Evolutionary conservation across 2,888 invertebrate species (phyloP).

Genomic region (Celastrina argiolus): DNA sequence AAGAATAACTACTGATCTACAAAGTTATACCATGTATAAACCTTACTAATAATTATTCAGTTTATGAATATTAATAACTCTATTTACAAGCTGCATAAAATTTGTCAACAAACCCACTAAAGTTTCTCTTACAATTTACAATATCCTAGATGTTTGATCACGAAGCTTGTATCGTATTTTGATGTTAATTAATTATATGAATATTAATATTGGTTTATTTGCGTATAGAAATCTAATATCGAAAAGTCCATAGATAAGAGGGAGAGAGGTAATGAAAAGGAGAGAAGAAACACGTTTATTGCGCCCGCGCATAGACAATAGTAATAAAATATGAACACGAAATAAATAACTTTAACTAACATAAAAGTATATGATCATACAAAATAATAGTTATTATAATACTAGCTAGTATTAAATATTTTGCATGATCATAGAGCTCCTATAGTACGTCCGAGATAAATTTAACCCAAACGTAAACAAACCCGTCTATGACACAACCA

Average conservation of each 20-base stretch:
- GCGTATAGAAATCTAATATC: neutral
- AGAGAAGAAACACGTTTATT: too few species aligned
- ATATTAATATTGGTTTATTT: neutral
- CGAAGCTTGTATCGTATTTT: conserved; percentile 2
- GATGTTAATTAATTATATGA: neutral
- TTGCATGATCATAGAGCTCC: too few species aligned
- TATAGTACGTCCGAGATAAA: too few species aligned
- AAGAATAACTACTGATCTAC: too few species aligned
- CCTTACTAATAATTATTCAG: neutral
- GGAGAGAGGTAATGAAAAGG: neutral
- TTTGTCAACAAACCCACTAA: neutral
- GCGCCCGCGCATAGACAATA: too few species aligned
- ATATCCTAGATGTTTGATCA: neutral
- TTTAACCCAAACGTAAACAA: too few species aligned
- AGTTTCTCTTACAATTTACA: neutral
- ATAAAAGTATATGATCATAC: conserved; percentile 24
- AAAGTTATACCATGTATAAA: too few species aligned
- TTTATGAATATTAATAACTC: neutral
- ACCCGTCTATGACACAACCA: too few species aligned
- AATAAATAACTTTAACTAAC: conserved; percentile 52
- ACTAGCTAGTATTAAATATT: too few species aligned
- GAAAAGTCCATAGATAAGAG: neutral
- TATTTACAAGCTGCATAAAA: neutral
- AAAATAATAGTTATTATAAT: too few species aligned
- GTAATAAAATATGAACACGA: conserved; percentile 44